A percentile compares a stretch with the other conserved stretches of the same genome.
Evolutionary conservation across 2,113 vertebrate genomes (phyloP).

Genomic region (Trichechus manatus): DNA sequence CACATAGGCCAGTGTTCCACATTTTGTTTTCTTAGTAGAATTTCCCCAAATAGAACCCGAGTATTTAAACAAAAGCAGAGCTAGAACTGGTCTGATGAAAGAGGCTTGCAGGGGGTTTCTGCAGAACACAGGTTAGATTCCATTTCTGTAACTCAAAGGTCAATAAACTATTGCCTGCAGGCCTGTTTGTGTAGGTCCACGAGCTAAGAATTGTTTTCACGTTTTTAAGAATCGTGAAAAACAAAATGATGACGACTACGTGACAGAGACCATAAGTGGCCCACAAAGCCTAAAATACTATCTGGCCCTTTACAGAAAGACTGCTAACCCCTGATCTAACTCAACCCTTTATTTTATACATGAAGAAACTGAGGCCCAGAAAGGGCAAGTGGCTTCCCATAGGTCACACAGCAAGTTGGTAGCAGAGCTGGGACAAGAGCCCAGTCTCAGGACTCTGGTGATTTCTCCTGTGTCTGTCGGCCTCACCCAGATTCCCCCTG

Average conservation of each 20-base stretch:
- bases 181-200: neutral
- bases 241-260: neutral
- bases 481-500: neutral
- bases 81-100: neutral
- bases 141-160: neutral
- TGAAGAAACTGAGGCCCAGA: conserved; percentile 8
- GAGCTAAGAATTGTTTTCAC: conserved; percentile 25
- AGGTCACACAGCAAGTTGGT: neutral
- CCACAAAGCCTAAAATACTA: neutral
- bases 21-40: neutral
- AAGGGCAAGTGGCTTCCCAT: neutral
- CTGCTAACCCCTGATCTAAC: neutral
- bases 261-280: neutral
- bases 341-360: neutral
- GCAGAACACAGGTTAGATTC: neutral
- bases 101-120: neutral
- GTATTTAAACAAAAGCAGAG: neutral
- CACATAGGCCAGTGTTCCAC: fast-evolving
- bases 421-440: neutral
- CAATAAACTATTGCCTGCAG: neutral
- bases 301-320: neutral
- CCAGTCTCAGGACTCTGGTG: neutral
- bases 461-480: neutral
- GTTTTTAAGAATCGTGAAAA: neutral
- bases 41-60: neutral